Percentiles rank a stretch among this genome's conserved stretches.
Evolutionary conservation across 2,888 invertebrate species (phyloP).

Genomic region (Ctena decussata): DNA sequence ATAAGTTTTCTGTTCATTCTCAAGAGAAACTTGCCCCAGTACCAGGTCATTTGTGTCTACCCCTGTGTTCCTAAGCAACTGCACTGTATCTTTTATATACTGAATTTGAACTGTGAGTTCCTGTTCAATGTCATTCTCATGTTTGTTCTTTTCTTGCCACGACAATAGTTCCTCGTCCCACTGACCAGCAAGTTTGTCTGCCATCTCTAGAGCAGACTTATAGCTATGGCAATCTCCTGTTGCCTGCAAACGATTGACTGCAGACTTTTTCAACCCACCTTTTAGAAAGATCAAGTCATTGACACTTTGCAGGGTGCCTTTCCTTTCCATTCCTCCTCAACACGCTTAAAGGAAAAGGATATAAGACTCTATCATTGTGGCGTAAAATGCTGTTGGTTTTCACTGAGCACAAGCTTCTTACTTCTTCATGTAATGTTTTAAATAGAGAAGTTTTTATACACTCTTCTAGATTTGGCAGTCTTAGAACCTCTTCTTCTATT

Average conservation of each 20-base stretch:
- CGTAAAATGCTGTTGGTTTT: background rate
- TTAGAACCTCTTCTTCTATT: background rate
- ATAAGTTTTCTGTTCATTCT: slow-evolving; percentile 6
- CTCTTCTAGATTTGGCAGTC: background rate
- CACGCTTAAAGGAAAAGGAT: background rate
- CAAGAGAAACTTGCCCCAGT: background rate
- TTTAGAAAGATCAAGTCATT: background rate
- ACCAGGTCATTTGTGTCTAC: background rate
- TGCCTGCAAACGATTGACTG: background rate
- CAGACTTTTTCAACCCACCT: background rate
- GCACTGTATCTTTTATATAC: background rate
- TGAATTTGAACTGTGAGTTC: background rate
- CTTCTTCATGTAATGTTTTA: background rate
- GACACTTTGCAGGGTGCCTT: background rate
- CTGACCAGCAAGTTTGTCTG: background rate
- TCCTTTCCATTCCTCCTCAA: background rate
- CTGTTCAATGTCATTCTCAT: background rate
- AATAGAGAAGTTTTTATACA: background rate
- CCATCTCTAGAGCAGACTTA: background rate
- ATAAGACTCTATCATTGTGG: background rate
- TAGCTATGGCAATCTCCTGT: background rate
- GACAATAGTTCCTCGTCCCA: background rate
- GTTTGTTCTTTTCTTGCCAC: background rate
- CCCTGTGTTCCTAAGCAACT: background rate
- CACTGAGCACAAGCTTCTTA: background rate